Conservation (phyloP, 2,797 vertebrate genomes). For the Sternotherus odoratus region DNA sequence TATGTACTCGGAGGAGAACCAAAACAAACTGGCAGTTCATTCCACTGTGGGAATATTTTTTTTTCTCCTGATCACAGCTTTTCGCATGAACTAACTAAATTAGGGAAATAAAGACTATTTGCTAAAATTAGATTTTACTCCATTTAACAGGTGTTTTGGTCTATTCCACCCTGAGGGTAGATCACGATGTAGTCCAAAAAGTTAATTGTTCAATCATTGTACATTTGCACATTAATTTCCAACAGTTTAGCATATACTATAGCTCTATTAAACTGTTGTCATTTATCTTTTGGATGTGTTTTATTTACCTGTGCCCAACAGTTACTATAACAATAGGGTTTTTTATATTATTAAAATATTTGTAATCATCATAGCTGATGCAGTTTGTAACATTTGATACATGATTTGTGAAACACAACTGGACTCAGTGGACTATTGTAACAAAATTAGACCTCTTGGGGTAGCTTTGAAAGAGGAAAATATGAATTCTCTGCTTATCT, state of each 20-base stretch:
- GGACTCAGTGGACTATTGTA: background rate
- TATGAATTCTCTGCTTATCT: background rate
- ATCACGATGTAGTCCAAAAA: constrained; percentile 59
- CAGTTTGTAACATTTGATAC: background rate
- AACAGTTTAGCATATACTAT: constrained; percentile 32
- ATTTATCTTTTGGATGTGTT: constrained; percentile 32
- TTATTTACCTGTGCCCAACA: constrained; percentile 22
- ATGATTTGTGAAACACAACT: background rate
- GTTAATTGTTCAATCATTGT: constrained; percentile 69
- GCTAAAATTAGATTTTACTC: constrained; percentile 68
- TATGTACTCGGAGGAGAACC: constrained; percentile 20
- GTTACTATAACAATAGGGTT: background rate
- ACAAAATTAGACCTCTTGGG: background rate
- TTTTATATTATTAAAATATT: constrained; percentile 5
- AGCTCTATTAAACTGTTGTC: constrained; percentile 35
- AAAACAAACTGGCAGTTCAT: constrained; percentile 64
- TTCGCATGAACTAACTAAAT: constrained; percentile 66
- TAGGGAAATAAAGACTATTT: constrained; percentile 60
- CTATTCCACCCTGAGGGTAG: constrained; percentile 62
- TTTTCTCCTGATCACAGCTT: constrained; percentile 58
- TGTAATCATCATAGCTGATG: background rate
- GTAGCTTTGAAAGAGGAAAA: background rate
- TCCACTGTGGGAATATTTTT: constrained; percentile 64
- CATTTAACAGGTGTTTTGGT: constrained; percentile 75
- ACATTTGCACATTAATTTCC: constrained; percentile 61